Base-by-base conservation (phyloP, 2,113 vertebrate species). In the Clinocottus analis region DNA sequence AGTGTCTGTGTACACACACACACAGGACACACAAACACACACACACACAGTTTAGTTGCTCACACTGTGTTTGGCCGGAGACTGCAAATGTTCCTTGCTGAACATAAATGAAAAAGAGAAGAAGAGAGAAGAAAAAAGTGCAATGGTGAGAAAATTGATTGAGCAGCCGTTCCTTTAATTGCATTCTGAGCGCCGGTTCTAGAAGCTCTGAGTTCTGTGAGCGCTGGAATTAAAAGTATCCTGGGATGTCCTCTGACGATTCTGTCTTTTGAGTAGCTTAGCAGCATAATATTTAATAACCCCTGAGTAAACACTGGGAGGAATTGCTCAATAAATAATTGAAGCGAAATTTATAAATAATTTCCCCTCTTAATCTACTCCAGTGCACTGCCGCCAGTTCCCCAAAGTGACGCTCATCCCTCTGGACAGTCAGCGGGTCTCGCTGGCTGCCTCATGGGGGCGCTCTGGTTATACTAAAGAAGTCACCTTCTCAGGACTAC, bases 311-410 rank as follows among this genome's bases (percentile, higher is more conserved):
- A 94, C 90, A 94, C 87, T 84, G 86, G 10, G 75, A 93, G 91
- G 90, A 93, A 93, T 90, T 90, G 89, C 91, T 93, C 80, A 66
- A 91, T 94, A 94, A 95, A 95, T 94, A 93, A 95, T 94, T 94
- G 90, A 94, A 90, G 79, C 47, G 79, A 90, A 95, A 91, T 94
- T 86, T 93, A 94, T 94, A 91, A 94, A 92, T 94, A 90, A 94
- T 92, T 91, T 92, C 70, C 84, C 79, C 77, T 85, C 78, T 83
- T 91, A 90, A 94, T 94, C 90, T 88, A 86, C 89, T 90, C 85
- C 76, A 76, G 87, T 87, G 85, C 87, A n/a, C 84, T 84, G 62
- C 82, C 33, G 84, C 81, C 85, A 85, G 83, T 82, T 91, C 91
- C 84, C 85, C 14, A 47, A 90, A 91, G 88, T 93, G 88, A 91